Conservation (phyloP, 2,113 vertebrate species). For the Triplophysa rosa region DNA sequence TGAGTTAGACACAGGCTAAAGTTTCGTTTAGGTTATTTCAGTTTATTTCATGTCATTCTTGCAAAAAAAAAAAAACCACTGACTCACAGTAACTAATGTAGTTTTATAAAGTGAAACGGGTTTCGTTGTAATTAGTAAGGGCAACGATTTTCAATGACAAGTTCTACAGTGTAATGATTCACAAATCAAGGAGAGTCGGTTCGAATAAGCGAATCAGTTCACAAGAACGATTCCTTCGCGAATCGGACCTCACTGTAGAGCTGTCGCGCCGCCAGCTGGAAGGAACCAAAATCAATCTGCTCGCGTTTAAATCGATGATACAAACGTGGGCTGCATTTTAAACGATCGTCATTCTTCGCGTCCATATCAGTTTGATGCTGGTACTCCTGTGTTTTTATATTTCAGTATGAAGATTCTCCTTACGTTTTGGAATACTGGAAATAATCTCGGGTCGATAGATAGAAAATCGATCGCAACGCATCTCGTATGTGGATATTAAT, state of each 20-base stretch:
- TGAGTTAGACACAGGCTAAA: too few species aligned
- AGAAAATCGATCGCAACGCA: conserved; percentile 31
- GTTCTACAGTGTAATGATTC: not conserved
- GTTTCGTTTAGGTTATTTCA: too few species aligned
- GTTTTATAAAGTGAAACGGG: too few species aligned
- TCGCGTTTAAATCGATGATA: conserved; percentile 9
- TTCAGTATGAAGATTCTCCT: conserved; percentile 1
- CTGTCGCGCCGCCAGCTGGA: conserved; percentile 68
- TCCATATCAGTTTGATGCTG: not conserved
- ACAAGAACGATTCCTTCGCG: conserved; percentile 4
- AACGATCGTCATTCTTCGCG: not conserved
- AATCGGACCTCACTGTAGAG: conserved; percentile 5
- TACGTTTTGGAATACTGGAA: not conserved
- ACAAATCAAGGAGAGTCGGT: not conserved
- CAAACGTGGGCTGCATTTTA: conserved; percentile 2
- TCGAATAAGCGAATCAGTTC: conserved; percentile 6
- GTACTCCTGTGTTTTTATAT: not conserved
- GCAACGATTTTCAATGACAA: too few species aligned
- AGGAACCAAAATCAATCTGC: conserved; percentile 40
- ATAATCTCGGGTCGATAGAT: conserved; percentile 34
- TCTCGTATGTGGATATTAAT: conserved; percentile 17
- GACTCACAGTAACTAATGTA: too few species aligned
- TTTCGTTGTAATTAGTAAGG: too few species aligned
- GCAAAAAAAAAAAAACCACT: too few species aligned
- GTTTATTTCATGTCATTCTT: too few species aligned